Evolutionary conservation across 2,888 invertebrate genomes (phyloP), one percentile per base, ranked within the genome.

Genomic region (Apeira syringaria): DNA sequence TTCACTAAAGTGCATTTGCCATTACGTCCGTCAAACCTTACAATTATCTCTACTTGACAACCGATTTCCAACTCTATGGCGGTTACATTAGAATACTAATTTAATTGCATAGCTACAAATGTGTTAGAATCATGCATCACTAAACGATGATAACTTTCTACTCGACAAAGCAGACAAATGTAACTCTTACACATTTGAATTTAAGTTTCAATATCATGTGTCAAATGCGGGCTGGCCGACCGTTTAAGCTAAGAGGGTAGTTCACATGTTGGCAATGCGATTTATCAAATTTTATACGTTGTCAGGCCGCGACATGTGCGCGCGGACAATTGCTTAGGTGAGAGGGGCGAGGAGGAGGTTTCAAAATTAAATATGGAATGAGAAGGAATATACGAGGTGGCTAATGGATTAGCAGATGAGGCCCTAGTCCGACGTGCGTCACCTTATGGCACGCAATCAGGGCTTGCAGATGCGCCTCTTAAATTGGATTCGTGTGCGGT

Each of bases 261-360:
- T 86, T 87, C 86, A 73, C 87, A 86, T 88, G 87, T 88, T 80
- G 84, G 79, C 84, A 77, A 71, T 76, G 80, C 86, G 77, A 88
- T 88, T 87, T 88, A 88, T 88, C 88, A 88, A 88, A 88, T 86
- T 87, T 84, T 85, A 84, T 86, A 79, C 77, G 81, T 74, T 71
- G 70, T 61, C 61, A 73, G 81, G 77, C 70, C 79, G 75, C 77
- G 86, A 84, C 87, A 87, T 86, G 86, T 88, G 88, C 82, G 81
- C 74, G 63, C 68, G 80, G 82, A 80, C 80, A 80, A 80, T 81
- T 78, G 86, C 77, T 73, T 73, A 72, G 77, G 73, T 68, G 68
- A 54, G 64, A 53, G 59, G 58, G 41, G 59, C 35, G 43, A 47
- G 53, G 56, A 53, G 60, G 61, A 41, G 52, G 43, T 50, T 48